Base-by-base conservation (phyloP, 2,888 invertebrate species). In the Sinotaia quadrata region DNA sequence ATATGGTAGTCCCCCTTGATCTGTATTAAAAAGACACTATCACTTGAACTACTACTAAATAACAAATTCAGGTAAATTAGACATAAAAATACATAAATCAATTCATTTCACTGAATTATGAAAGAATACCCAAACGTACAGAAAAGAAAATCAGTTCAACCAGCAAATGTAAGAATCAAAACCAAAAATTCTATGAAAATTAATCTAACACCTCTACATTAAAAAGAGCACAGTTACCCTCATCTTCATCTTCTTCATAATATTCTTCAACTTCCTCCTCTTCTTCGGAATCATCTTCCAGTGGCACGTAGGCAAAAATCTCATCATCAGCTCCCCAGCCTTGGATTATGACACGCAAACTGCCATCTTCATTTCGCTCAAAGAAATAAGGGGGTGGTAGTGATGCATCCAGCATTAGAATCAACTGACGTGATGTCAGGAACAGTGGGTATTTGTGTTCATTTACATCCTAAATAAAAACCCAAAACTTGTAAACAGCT, bases 361-460 rank as follows among this genome's bases (percentile, higher is more conserved):
- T 70, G 34, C 81, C 79, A 66, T 84, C 82, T 34, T 80, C 79
- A 49, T 79, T 76, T n/a, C 84, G 72, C 8, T 78, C 76, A 69
- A 84, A 84, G 72, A 84, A 85, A 31, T 74, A 71, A 4, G 79
- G 76, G 2, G 68, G 74, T 12, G 77, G 77, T 18, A 84, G 57
- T 8, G 83, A 83, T 7, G 79, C 84, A 74, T 84, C 84, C 52
- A 85, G 71, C 77, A 83, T 78, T 27, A 84, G 61, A 37, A 83
- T 75, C n/a, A 84, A 73, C 66, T 82, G 81, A 33, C 77, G 72
- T 4, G 83, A 81, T 3, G 83, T 85, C 21, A 84, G 61, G 44
- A 85, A 85, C 51, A 85, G 66, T 7, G 84, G 84, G 71, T 73
- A 85, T 27, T 69, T 56, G n/a, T 58, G 36, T 10, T 75, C 73